phyloP scores from a whole-genome alignment of 2,113 vertebrate genomes.

The Gallinago paraguaiae region DNA sequence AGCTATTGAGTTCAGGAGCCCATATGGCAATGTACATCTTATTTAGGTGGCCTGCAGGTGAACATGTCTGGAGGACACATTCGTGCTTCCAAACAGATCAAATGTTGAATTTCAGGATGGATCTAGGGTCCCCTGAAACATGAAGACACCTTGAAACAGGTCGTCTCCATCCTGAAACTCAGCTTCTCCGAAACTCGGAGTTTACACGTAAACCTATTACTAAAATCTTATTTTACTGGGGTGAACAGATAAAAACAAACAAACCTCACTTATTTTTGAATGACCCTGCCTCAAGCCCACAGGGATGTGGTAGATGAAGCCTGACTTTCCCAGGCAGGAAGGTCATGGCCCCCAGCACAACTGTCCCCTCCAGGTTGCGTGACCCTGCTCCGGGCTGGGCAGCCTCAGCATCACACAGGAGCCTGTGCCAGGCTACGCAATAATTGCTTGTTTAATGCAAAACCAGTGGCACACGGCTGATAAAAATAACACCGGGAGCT shows the following conservation, averaged over 20 bases:
- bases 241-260: neutral
- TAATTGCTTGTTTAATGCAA: neutral
- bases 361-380: neutral
- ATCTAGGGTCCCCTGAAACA: neutral
- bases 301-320: neutral
- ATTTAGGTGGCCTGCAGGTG: neutral
- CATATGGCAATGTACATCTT: neutral
- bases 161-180: neutral
- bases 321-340: neutral
- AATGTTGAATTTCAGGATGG: neutral
- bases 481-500: neutral
- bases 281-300: neutral
- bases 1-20: neutral
- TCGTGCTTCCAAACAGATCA: neutral
- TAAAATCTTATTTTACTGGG: neutral
- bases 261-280: neutral
- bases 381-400: neutral
- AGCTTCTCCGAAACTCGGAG: neutral
- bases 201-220: neutral
- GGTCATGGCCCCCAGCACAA: neutral
- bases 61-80: neutral
- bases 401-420: neutral
- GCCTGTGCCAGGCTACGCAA: neutral
- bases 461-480: neutral
- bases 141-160: neutral